A percentile compares a stretch with the other conserved stretches of the same genome.
These are phyloP conservation scores for Podarcis siculus DNA, from an alignment of 2,797 vertebrate species.

Conservation along the genomic window DNA sequence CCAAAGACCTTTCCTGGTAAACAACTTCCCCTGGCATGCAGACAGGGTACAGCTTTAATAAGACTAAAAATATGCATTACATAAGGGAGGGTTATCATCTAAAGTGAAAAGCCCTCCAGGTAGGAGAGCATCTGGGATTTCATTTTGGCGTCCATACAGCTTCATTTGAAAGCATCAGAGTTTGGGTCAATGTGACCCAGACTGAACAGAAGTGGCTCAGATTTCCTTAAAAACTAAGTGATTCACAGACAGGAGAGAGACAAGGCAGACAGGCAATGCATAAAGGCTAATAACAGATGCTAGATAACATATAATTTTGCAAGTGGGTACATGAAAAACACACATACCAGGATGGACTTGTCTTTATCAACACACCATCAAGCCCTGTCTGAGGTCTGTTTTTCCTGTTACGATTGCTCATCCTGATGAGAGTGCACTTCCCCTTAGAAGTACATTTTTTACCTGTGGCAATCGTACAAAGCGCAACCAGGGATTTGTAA, in stretches of 20 bases:
- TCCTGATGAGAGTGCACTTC: background rate
- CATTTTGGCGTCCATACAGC: background rate
- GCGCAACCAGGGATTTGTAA: background rate
- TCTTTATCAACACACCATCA: background rate
- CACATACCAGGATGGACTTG: background rate
- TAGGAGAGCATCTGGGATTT: conserved; percentile 24
- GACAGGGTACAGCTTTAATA: conserved; percentile 11
- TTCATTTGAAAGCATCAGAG: conserved; percentile 20
- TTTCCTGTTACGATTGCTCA: background rate
- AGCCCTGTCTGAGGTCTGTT: background rate
- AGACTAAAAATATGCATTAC: conserved; percentile 28
- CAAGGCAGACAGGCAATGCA: background rate
- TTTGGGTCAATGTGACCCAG: conserved; percentile 11
- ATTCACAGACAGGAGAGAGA: background rate
- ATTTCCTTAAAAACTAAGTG: conserved; percentile 10
- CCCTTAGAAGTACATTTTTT: background rate
- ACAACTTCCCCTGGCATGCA: conserved; percentile 37
- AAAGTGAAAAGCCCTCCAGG: conserved; percentile 33
- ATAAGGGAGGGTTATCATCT: conserved; percentile 33
- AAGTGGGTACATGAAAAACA: background rate
- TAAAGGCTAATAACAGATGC: background rate
- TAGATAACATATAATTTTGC: background rate
- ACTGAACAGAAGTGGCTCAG: conserved; percentile 8
- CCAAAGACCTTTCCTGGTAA: conserved; percentile 46
- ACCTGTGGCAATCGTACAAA: background rate